A percentile compares a stretch with the other conserved stretches of the same genome.
Evolutionary conservation across 2,888 invertebrate species (phyloP).

Genomic region (Tetropium fuscum): DNA sequence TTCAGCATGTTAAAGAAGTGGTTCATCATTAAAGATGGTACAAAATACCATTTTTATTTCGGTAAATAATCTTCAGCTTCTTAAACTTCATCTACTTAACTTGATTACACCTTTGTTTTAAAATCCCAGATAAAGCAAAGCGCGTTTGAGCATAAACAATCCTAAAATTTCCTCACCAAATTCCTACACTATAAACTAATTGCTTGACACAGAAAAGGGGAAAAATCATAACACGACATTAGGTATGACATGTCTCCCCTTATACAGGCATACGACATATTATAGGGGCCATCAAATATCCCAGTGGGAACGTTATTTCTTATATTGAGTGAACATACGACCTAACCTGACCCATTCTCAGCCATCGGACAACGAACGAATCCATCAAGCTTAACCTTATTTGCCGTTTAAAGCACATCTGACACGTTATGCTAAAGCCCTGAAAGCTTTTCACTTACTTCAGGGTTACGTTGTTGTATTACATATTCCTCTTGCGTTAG

Average conservation of each 20-base stretch:
- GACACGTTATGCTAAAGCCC: constrained; percentile 39
- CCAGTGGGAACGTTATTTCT: constrained; percentile 41
- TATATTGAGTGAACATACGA: constrained; percentile 39
- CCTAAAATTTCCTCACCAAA: too few relatives aligned
- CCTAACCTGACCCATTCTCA: constrained; percentile 36
- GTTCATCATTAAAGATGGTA: too few relatives aligned
- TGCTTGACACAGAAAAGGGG: too few relatives aligned
- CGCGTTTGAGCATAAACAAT: too few relatives aligned
- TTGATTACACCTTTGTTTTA: too few relatives aligned
- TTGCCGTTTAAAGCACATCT: constrained; percentile 39
- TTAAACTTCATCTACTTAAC: too few relatives aligned
- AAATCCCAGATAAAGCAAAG: too few relatives aligned
- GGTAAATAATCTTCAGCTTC: too few relatives aligned
- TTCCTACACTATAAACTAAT: too few relatives aligned
- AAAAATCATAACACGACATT: constrained; percentile 19
- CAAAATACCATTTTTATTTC: too few relatives aligned
- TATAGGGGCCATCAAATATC: constrained; percentile 36
- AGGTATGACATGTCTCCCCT: constrained; percentile 11
- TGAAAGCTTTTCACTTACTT: constrained; percentile 39
- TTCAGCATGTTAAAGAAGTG: too few relatives aligned
- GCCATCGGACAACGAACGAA: constrained; percentile 34
- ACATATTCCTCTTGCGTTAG: constrained; percentile 20
- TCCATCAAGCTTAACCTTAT: constrained; percentile 46
- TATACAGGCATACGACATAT: constrained; percentile 14
- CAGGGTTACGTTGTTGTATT: constrained; percentile 11